Evolutionary conservation across 1,140 invertebrate genomes (phyloP), one percentile per base, ranked within the genome.

Genomic region (Frieseomelitta varia): DNA sequence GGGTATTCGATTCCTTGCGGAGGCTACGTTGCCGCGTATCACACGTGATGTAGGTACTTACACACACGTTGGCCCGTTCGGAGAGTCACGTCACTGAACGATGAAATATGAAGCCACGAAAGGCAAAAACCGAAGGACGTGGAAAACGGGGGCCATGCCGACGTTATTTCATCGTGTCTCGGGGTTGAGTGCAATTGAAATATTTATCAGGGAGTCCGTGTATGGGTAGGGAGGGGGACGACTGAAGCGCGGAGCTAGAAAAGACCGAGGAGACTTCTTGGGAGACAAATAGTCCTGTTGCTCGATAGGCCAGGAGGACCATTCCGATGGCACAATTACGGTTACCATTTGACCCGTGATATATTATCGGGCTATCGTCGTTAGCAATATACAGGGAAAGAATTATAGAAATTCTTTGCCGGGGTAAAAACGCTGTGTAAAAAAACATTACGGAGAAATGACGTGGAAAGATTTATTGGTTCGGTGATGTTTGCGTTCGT

Each of bases 161-260:
- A 73, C 73, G 87, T 91, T 91, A 92, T 90, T 80, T 80, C 67
- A 67, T 76, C 39, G 56, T 74, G 74, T 65, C 74, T 65, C 67
- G 19, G 79, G 82, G 81, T 87, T 82, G 87, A 86, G 84, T 89
- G 88, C 79, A 79, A 84, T 77, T 91, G 92, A 88, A 92, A 90
- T 88, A 88, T 92, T 90, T 90, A 90, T 88, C 87, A 88, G 78
- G 61, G 75, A 85, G 39, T 8, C 53, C 17, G 4, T 8, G 19
- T 19, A 15, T 84, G 77, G 79, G 21, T 27, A 56, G 63, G 58
- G 34, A 2, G 15, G 27, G 24, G 72, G 47, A 6, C 8, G 47
- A 17, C 34, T 14, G 73, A 53, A 75, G 39, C 10, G 14, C 63
- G 34, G 76, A 27, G 17, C 21, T 47, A 34, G 68, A 73, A 67